Percentiles rank a stretch among this genome's conserved stretches.
Conservation (phyloP, 1,140 invertebrate species). For the Pachypeltis micranthus region DNA sequence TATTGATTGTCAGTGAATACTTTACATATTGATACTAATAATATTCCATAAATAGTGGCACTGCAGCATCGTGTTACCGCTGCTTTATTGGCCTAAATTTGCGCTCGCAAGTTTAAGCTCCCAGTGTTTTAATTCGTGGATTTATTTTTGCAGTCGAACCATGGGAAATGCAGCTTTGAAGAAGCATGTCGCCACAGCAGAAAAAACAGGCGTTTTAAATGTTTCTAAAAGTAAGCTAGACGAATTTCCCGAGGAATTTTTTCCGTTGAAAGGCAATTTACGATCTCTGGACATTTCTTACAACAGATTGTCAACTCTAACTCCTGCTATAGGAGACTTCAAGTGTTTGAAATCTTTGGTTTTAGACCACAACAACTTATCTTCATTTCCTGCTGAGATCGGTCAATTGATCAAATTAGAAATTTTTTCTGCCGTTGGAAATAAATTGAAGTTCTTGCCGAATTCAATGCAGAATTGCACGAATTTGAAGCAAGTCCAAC, state of each 20-base stretch:
- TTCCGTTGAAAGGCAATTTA: constrained; percentile 48
- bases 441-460: constrained; percentile 49
- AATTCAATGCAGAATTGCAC: constrained; percentile 50
- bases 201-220: constrained; percentile 31
- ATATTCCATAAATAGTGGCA: too few species aligned
- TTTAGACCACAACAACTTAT: constrained; percentile 56
- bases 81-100: too few species aligned
- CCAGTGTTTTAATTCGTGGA: too few species aligned
- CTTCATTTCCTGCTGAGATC: constrained; percentile 57
- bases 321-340: constrained; percentile 67
- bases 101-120: too few species aligned
- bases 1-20: too few species aligned
- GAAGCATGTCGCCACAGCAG: constrained; percentile 29
- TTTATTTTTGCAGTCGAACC: constrained; percentile 6
- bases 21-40: too few species aligned
- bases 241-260: constrained; percentile 51
- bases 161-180: constrained; percentile 30
- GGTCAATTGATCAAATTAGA: constrained; percentile 74
- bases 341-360: constrained; percentile 71
- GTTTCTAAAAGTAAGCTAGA: constrained; percentile 52
- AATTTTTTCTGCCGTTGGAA: constrained; percentile 48
- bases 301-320: constrained; percentile 69
- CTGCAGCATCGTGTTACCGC: too few species aligned
- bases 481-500: constrained; percentile 61
- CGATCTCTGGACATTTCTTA: constrained; percentile 83